Base-by-base conservation (phyloP, 1,140 invertebrate species). In the Lethrus apterus region DNA sequence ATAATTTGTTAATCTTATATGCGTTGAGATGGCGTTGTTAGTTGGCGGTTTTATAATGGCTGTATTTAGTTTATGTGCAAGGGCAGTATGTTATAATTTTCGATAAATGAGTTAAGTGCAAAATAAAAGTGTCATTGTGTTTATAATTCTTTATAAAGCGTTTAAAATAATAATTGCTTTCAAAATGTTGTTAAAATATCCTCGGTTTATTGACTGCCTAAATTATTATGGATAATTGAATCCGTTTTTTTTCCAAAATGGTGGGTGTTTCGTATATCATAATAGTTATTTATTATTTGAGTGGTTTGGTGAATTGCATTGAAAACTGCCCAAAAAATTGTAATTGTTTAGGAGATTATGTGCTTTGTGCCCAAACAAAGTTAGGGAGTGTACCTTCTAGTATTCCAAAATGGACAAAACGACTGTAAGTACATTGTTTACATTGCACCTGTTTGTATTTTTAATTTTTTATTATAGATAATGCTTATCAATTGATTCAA, bases 311-410 rank as follows among this genome's bases (percentile, higher is more conserved):
- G 31, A 53, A 49, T 51, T 53, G 44, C n/a, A 51, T 64, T 45
- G 67, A 67, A 57, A 67, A 70, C 54, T 79, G 77, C 50, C 75
- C 74, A 36, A 65, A 68, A 54, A 71, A 72, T 60, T 80, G 78
- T 59, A 70, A 66, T 53, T 79, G 77, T 57, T 65, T 77, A 34
- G 67, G 72, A 51, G 64, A 70, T 33, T 73, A 71, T 56, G 72
- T 79, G 29, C 73, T 77, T 62, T 80, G 78, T 70, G 72, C 71
- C 46, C 70, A 73, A 51, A 71, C 74, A 63, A 73, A 73, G 62
- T 70, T 79, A 56, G 62, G 68, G 52, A 64, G 64, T 51, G 69
- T 78, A 56, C 75, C 77, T 42, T 46, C 50, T 17, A 68, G 70
- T 60, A 69, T 78, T 62, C 77, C 77, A 44, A 70, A 69, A 67